Evolutionary conservation across 2,113 vertebrate species (phyloP).

Genomic region (Pseudopodoces humilis): DNA sequence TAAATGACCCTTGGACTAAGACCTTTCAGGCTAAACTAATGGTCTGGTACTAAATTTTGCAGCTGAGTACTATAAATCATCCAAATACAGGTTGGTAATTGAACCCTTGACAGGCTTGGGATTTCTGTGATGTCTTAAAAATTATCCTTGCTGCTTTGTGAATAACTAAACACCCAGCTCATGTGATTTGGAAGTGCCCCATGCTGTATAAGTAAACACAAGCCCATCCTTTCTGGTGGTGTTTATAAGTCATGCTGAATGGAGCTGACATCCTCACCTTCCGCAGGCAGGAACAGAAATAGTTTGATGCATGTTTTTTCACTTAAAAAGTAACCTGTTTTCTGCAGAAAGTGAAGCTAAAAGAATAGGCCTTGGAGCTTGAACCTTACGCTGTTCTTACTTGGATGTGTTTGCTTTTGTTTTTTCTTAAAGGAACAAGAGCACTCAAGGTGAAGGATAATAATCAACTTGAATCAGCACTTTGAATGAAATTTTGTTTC

Average conservation of each 20-base stretch:
- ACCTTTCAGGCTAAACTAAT: constrained; percentile 6
- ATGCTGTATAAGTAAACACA: constrained; percentile 18
- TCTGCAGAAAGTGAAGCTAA: constrained; percentile 1
- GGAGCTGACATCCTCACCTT: background rate
- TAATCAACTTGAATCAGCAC: constrained; percentile 79
- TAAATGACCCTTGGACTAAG: background rate
- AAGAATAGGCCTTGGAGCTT: background rate
- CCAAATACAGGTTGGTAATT: constrained; percentile 5
- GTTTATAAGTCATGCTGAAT: background rate
- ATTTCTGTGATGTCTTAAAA: constrained; percentile 30
- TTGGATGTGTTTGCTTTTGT: constrained; percentile 74
- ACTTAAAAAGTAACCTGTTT: background rate
- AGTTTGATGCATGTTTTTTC: background rate
- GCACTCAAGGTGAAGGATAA: constrained; percentile 78
- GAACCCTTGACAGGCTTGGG: constrained; percentile 30
- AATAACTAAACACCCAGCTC: background rate
- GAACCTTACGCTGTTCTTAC: constrained; percentile 57
- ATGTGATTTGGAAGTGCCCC: constrained; percentile 25
- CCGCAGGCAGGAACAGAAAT: background rate
- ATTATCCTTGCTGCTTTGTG: constrained; percentile 29
- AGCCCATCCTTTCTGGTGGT: background rate
- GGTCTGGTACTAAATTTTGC: constrained; percentile 43
- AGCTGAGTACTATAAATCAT: constrained; percentile 52
- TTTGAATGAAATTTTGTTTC: constrained; percentile 79
- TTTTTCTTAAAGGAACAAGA: constrained; percentile 84